A percentile compares a stretch with the other conserved stretches of the same genome.
Conservation (phyloP, 2,888 invertebrate genomes). For the Hydraecia micacea region DNA sequence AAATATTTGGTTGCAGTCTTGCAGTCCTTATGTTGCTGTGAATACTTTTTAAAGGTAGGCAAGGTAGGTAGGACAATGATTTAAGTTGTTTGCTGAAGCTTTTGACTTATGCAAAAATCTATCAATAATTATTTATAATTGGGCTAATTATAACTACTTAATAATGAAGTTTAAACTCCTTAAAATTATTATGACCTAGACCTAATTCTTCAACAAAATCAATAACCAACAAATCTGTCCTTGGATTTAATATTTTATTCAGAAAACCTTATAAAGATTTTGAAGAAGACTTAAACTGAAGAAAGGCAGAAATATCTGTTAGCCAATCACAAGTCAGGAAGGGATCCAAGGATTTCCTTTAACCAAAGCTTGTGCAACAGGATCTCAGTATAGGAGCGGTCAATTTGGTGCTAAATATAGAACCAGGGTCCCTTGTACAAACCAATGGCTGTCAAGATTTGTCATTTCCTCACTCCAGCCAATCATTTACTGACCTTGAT, state of each 20-base stretch:
- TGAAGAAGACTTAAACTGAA: no score
- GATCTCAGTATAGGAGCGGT: slow-evolving; percentile 22
- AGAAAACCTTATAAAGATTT: background rate
- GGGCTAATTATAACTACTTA: background rate
- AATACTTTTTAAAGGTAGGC: background rate
- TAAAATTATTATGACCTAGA: background rate
- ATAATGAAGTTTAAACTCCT: background rate
- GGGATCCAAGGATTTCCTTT: slow-evolving; percentile 24
- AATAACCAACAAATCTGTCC: background rate
- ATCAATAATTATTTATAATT: background rate
- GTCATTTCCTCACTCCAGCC: slow-evolving; percentile 69
- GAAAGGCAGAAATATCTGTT: background rate
- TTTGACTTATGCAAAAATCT: background rate
- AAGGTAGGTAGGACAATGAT: background rate
- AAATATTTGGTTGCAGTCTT: background rate
- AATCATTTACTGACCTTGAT: slow-evolving; percentile 54
- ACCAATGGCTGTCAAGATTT: slow-evolving; percentile 70
- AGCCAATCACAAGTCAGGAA: slow-evolving; percentile 12
- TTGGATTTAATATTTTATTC: no score
- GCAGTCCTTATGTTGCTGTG: background rate
- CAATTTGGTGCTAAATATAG: slow-evolving; percentile 74
- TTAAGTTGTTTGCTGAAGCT: background rate
- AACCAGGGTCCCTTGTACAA: slow-evolving; percentile 64
- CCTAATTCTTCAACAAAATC: background rate
- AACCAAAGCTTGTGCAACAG: slow-evolving; percentile 37